Percentiles rank a stretch among this genome's conserved stretches.
phyloP scores from a whole-genome alignment of 2,888 invertebrate species.

The Erebia aethiops region DNA sequence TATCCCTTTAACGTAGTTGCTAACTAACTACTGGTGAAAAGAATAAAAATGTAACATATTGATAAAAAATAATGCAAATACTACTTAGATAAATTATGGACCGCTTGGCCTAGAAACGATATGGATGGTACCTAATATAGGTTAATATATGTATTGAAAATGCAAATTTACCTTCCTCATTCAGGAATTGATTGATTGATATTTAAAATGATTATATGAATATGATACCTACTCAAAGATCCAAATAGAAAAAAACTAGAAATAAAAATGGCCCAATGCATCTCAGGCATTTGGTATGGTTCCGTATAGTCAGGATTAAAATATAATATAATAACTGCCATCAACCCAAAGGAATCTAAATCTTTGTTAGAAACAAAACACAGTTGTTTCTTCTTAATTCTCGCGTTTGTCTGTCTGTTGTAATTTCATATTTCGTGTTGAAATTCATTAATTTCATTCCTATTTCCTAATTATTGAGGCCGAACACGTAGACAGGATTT shows the following conservation, averaged over 20 bases:
- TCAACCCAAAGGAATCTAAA: background rate
- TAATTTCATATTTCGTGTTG: too few species aligned
- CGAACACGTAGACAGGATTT: too few species aligned
- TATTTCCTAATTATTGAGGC: too few species aligned
- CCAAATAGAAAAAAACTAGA: conserved; percentile 5
- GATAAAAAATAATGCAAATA: too few species aligned
- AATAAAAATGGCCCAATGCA: background rate
- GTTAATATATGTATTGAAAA: conserved; percentile 25
- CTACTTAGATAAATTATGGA: conserved; percentile 19
- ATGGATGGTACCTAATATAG: conserved; percentile 7
- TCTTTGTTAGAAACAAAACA: too few species aligned
- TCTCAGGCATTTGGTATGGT: background rate
- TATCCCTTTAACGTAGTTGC: too few species aligned
- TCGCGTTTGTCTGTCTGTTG: too few species aligned
- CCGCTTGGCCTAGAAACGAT: conserved; percentile 43
- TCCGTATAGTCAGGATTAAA: background rate
- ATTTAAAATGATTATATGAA: conserved; percentile 10
- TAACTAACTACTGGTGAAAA: too few species aligned
- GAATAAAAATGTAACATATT: too few species aligned
- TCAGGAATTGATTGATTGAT: conserved; percentile 21
- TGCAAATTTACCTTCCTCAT: conserved; percentile 19
- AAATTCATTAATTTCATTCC: too few species aligned
- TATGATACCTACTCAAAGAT: background rate
- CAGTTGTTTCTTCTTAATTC: too few species aligned
- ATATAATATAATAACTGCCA: background rate